These are phyloP conservation scores for Folsomia candida DNA, from an alignment of 2,888 invertebrate species.

Conservation along the genomic window DNA sequence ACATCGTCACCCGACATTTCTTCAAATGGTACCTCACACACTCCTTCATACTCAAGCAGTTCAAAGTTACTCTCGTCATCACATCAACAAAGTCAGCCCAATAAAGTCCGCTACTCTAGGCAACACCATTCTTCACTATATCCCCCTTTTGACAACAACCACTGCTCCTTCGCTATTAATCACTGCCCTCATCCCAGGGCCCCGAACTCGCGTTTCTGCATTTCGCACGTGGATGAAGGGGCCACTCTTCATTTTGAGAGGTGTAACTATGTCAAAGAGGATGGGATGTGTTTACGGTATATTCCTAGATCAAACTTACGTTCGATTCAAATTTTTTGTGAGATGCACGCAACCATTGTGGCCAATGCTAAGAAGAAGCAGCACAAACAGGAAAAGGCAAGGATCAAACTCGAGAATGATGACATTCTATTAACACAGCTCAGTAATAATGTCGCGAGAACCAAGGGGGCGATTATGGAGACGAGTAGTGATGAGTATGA, in stretches of 20 bases:
- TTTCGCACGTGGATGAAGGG: slow-evolving; percentile 7
- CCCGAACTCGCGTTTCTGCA: slow-evolving; percentile 7
- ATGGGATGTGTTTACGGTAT: neutral
- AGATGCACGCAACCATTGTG: slow-evolving; percentile 1
- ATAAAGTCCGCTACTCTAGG: neutral
- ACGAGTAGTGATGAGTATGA: neutral
- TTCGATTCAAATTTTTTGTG: slow-evolving; percentile 1
- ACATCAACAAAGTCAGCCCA: neutral
- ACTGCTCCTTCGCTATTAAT: neutral
- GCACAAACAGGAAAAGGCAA: neutral
- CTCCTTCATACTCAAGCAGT: no score
- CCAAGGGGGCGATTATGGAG: slow-evolving; percentile 5
- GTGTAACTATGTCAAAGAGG: slow-evolving; percentile 10
- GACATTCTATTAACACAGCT: neutral
- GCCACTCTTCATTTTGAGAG: slow-evolving; percentile 9
- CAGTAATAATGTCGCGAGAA: neutral
- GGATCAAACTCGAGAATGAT: neutral
- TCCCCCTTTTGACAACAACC: slow-evolving; percentile 15
- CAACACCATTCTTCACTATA: slow-evolving; percentile 3
- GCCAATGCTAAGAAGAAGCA: neutral
- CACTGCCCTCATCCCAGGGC: slow-evolving; percentile 2
- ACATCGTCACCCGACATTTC: no score
- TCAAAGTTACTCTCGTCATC: no score
- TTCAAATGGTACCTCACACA: no score
- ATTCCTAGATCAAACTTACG: neutral